These are phyloP conservation scores for Coecobrya sp. DNA, from an alignment of 2,888 invertebrate species.

Conservation along the genomic window DNA sequence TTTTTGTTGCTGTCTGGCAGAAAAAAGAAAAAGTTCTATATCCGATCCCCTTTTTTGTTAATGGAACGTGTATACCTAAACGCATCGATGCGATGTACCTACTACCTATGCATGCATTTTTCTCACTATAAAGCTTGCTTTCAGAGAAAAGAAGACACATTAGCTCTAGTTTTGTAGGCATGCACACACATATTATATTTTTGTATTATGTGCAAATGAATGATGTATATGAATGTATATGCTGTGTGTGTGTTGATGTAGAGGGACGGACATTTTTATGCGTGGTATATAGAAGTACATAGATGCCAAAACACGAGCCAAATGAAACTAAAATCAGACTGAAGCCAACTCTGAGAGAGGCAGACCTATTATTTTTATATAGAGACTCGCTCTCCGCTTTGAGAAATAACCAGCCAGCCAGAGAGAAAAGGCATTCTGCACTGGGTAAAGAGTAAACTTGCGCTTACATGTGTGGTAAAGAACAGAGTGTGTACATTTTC, in stretches of 20 bases:
- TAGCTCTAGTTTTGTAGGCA: background rate
- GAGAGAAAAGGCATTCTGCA: background rate
- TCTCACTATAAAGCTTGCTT: background rate
- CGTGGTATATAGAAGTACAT: background rate
- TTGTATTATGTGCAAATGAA: constrained; percentile 15
- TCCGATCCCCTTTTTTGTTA: constrained; percentile 55
- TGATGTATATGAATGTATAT: background rate
- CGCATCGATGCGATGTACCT: background rate
- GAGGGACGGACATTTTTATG: background rate
- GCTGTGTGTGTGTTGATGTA: background rate
- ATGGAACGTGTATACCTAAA: constrained; percentile 39
- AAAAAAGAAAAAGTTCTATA: constrained; percentile 43
- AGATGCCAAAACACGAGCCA: constrained; percentile 71
- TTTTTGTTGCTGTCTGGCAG: constrained; percentile 42
- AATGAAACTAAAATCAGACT: constrained; percentile 74
- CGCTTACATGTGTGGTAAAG: background rate
- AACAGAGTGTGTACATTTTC: background rate
- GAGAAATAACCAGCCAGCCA: background rate
- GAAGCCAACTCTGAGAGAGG: constrained; percentile 42
- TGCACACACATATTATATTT: background rate
- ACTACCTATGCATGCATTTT: background rate
- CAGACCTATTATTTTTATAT: background rate
- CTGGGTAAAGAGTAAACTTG: background rate
- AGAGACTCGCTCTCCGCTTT: background rate
- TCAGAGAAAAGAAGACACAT: background rate